These are phyloP conservation scores for Argyresthia albistria DNA, from an alignment of 2,888 invertebrate genomes.

Conservation along the genomic window DNA sequence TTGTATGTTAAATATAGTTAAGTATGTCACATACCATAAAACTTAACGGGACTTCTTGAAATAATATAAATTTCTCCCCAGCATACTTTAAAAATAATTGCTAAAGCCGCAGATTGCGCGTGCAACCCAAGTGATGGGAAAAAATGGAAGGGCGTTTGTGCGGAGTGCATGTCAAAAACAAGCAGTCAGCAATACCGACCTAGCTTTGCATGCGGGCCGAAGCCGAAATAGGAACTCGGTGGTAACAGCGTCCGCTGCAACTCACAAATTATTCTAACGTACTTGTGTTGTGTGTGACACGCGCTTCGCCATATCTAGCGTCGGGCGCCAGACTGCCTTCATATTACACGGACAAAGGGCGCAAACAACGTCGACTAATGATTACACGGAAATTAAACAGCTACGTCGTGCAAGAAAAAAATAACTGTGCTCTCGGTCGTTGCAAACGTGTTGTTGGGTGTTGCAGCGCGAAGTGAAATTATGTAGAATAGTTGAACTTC, in stretches of 20 bases:
- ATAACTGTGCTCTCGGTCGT: no score
- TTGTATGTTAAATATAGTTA: no score
- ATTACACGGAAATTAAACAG: not conserved
- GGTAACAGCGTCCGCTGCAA: conserved; percentile 3
- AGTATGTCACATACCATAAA: no score
- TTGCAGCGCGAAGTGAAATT: no score
- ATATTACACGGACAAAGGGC: conserved; percentile 2
- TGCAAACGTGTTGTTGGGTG: no score
- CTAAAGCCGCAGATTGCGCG: no score
- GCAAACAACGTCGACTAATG: not conserved
- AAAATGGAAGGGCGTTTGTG: not conserved
- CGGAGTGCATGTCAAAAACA: not conserved
- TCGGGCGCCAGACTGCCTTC: not conserved
- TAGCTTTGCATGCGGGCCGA: not conserved
- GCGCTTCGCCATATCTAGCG: not conserved
- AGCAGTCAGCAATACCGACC: not conserved
- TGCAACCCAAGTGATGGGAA: not conserved
- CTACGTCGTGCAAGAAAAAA: no score
- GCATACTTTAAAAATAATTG: no score
- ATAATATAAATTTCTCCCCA: no score
- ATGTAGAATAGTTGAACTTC: no score
- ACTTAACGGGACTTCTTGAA: no score
- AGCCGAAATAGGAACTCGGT: not conserved
- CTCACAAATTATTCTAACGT: conserved; percentile 7
- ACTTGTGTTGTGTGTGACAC: not conserved